These are phyloP conservation scores for Lepus americanus DNA, from an alignment of 2,113 vertebrate species.

Conservation along the genomic window DNA sequence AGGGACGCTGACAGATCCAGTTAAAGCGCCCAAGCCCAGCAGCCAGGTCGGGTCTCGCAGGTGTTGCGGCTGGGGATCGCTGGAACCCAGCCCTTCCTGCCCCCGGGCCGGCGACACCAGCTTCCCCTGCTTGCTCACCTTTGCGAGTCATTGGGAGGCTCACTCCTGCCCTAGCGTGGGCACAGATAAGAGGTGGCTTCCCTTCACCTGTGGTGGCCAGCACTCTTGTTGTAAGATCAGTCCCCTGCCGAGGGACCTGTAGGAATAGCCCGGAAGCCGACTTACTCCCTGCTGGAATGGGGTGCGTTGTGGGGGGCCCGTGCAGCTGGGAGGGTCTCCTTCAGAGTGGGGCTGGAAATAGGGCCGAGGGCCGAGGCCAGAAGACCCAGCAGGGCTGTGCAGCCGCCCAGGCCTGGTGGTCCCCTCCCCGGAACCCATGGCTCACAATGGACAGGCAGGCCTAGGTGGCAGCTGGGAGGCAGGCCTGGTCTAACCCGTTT, in stretches of 20 bases:
- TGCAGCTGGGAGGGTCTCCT: not conserved
- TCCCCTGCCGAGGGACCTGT: not conserved
- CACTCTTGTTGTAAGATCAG: not conserved
- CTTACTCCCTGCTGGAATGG: not conserved
- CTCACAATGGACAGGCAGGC: conserved; percentile 15
- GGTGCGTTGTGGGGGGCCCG: not conserved
- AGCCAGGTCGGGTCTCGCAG: conserved; percentile 19
- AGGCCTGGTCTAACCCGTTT: conserved; percentile 81
- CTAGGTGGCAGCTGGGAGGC: conserved; percentile 67
- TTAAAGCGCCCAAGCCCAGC: conserved; percentile 53
- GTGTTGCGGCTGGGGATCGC: conserved; percentile 12
- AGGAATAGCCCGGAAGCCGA: not conserved
- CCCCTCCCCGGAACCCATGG: conserved; percentile 6
- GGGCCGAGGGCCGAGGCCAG: not conserved
- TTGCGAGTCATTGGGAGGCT: not conserved
- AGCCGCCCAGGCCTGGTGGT: not conserved
- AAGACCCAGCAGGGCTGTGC: not conserved
- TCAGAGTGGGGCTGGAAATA: not conserved
- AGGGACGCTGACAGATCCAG: conserved; percentile 50
- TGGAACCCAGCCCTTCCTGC: not conserved
- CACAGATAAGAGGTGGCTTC: not conserved
- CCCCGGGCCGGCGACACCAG: not conserved
- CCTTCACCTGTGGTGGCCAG: not conserved
- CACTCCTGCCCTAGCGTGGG: not conserved
- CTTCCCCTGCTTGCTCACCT: not conserved